Evolutionary conservation across 1,140 invertebrate species (phyloP).

Genomic region (Philaenus spumarius): DNA sequence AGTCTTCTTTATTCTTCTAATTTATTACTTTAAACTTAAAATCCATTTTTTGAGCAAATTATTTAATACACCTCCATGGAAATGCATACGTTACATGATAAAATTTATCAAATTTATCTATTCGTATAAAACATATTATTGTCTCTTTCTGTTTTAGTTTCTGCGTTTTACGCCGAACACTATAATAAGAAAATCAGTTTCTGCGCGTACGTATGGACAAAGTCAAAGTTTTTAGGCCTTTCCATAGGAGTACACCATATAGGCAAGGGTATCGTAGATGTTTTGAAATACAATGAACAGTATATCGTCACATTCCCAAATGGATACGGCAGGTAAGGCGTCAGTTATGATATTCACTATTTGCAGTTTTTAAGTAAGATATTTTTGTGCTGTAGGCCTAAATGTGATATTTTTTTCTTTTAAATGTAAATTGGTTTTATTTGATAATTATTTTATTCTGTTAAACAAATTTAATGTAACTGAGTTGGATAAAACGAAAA

Average conservation of each 20-base stretch:
- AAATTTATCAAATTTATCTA: too few relatives aligned
- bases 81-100: too few relatives aligned
- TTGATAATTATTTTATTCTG: too few relatives aligned
- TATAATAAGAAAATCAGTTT: constrained; percentile 83
- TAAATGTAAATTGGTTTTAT: too few relatives aligned
- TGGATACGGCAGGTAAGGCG: constrained; percentile 74
- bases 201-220: constrained; percentile 93
- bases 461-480: too few relatives aligned
- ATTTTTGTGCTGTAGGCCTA: neutral
- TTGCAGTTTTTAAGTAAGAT: neutral
- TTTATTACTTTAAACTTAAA: too few relatives aligned
- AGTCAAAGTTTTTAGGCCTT: constrained; percentile 94
- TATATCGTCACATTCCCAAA: constrained; percentile 93
- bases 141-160: constrained; percentile 54
- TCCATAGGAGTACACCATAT: constrained; percentile 90
- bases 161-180: constrained; percentile 96
- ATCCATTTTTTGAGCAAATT: too few relatives aligned
- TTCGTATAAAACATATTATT: constrained; percentile 19
- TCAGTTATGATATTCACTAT: neutral
- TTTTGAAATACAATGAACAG: constrained; percentile 81
- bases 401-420: too few relatives aligned
- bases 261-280: constrained; percentile 70
- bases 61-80: too few relatives aligned
- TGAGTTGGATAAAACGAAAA: too few relatives aligned
- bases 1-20: too few relatives aligned